A percentile compares a stretch with the other conserved stretches of the same genome.
These are phyloP conservation scores for Lepus oiostolus DNA, from an alignment of 2,797 vertebrate species.

Conservation along the genomic window DNA sequence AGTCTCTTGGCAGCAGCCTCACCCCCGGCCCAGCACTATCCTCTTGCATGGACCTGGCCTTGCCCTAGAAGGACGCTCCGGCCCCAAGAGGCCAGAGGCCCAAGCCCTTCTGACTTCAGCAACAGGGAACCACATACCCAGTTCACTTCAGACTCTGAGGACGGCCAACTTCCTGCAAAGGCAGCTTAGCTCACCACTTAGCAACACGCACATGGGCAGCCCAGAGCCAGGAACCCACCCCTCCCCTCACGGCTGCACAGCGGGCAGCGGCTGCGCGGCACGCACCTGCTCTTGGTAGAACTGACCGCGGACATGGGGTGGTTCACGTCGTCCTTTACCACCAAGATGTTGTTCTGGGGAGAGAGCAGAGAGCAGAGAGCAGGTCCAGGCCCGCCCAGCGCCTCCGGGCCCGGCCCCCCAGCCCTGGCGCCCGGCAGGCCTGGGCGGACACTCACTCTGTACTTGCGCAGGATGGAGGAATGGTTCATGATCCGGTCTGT, in stretches of 20 bases:
- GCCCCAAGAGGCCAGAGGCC: background rate
- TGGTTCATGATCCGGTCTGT: constrained; percentile 98
- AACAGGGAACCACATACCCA: background rate
- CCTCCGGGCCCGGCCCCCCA: too few species aligned
- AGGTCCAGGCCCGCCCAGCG: background rate
- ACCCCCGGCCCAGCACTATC: too few species aligned
- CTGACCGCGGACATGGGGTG: constrained; percentile 98
- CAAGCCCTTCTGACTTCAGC: background rate
- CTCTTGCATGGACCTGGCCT: background rate
- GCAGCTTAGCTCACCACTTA: background rate
- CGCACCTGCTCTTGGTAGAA: constrained; percentile 99
- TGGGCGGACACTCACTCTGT: constrained; percentile 90
- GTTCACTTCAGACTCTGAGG: background rate
- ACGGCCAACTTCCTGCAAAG: background rate
- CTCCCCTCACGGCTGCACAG: background rate
- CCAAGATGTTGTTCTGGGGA: constrained; percentile 95
- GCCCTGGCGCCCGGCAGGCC: too few species aligned
- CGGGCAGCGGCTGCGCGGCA: too few species aligned
- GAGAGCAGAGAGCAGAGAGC: constrained; percentile 62
- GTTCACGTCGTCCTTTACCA: constrained; percentile 94
- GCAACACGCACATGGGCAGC: background rate
- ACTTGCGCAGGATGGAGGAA: constrained; percentile 97
- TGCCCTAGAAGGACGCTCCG: too few species aligned
- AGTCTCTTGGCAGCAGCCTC: too few species aligned
- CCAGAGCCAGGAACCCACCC: background rate